Evolutionary conservation across 2,888 invertebrate genomes (phyloP), one percentile per base, ranked within the genome.

Genomic region (Orchesella flavescens): DNA sequence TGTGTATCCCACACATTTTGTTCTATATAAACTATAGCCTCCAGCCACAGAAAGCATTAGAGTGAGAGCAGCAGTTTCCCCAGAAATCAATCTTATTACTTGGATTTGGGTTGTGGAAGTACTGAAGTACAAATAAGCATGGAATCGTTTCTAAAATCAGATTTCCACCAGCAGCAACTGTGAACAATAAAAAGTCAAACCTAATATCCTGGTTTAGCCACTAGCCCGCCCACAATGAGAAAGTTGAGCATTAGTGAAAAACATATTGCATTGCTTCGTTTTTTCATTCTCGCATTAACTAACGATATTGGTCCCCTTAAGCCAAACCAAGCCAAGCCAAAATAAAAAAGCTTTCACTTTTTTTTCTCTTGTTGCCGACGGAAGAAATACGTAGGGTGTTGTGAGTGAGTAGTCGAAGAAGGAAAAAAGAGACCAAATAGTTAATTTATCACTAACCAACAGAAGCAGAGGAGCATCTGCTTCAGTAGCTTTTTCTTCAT

Each of bases 391-490:
- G 13, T 34, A 44, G 57, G 57, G 13, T 53, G 4, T 53, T 12
- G 57, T 34, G 71, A 57, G 69, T 23, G 46, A 46, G 23, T 23
- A 34, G 66, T n/a, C 49, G 10, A 34, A 19, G 49, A 23, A 59
- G 65, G 65, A 65, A 61, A 66, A 53, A 66, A 23, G 72, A 73
- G 80, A 53, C 66, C 49, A 80, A 80, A 80, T 80, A 73, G 66
- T 73, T 80, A 80, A 80, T 80, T 80, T 80, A 80, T 80, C 80
- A 80, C 80, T 59, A 73, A 57, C 73, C 17, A 80, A 21, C 80
- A 72, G 80, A 66, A 66, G 21, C 71, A 63, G 53, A 49, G 46
- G 19, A 66, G 66, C 66, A 66, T 66, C 66, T 77, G 77, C 77
- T 77, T 43, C 59, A 43, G 12, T 21, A 34, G 23, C n/a, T 68